A percentile compares a stretch with the other conserved stretches of the same genome.
Conservation (phyloP, 2,797 vertebrate species). For the Sternarchorhynchus goeldii region DNA sequence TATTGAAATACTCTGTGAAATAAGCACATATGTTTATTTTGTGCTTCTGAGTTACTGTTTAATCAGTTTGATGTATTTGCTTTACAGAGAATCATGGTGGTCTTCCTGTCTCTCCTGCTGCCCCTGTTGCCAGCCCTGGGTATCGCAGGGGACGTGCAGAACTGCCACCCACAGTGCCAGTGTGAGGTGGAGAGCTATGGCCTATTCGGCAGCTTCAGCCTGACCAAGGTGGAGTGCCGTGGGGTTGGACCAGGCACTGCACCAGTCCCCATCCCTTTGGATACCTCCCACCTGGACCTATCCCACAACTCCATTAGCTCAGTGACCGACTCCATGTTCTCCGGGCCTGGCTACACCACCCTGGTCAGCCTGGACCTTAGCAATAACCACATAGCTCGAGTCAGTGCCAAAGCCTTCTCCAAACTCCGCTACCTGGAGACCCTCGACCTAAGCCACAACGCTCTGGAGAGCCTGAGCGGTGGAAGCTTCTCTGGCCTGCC, state of each 20-base stretch:
- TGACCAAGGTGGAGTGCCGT: conserved; percentile 92
- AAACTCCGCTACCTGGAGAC: conserved; percentile 93
- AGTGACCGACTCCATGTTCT: conserved; percentile 84
- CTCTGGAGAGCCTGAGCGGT: conserved; percentile 76
- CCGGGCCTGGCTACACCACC: conserved; percentile 94
- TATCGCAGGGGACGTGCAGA: conserved; percentile 70
- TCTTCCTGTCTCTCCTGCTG: conserved; percentile 70
- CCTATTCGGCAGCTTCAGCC: conserved; percentile 95
- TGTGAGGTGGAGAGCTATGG: conserved; percentile 96
- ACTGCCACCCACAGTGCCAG: conserved; percentile 87
- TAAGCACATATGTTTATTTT: background rate
- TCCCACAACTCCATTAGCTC: conserved; percentile 86
- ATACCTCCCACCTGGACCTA: conserved; percentile 90
- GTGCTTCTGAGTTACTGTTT: background rate
- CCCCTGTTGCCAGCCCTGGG: conserved; percentile 70
- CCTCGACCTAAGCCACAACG: conserved; percentile 91
- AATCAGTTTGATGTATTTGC: conserved; percentile 27
- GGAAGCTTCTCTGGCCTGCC: conserved; percentile 86
- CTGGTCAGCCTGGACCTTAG: conserved; percentile 91
- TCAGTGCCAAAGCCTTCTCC: conserved; percentile 84
- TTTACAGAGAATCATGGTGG: conserved; percentile 76
- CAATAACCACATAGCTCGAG: conserved; percentile 83
- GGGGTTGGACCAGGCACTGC: conserved; percentile 78
- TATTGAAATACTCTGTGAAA: no score
- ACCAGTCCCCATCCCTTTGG: conserved; percentile 90